These are phyloP conservation scores for Potamarius usumacintae DNA, from an alignment of 2,113 vertebrate species.

Conservation along the genomic window DNA sequence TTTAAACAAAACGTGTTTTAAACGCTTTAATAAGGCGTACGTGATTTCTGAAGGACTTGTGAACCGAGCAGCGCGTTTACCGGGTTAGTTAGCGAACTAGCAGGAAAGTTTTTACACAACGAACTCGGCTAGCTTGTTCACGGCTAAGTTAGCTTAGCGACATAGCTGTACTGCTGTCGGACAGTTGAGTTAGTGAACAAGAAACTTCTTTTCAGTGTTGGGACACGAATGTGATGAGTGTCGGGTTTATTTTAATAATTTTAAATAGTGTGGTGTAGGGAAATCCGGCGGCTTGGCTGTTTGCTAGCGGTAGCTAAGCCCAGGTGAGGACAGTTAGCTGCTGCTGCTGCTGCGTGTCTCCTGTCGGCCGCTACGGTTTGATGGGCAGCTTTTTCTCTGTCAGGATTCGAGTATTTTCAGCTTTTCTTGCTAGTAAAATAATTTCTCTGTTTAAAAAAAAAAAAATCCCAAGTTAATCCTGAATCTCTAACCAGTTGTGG, in stretches of 20 bases:
- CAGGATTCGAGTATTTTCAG: neutral
- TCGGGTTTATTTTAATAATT: neutral
- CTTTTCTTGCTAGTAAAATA: neutral
- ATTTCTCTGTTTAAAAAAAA: neutral
- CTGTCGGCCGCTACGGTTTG: slow-evolving; percentile 5
- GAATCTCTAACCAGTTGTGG: no score
- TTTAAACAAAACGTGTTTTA: neutral
- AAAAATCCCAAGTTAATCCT: neutral
- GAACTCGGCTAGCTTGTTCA: slow-evolving; percentile 12
- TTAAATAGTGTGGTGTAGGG: neutral
- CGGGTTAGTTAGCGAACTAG: slow-evolving; percentile 8
- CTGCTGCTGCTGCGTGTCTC: slow-evolving; percentile 33
- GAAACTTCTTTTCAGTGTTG: neutral
- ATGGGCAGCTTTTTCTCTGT: neutral
- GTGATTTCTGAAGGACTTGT: no score
- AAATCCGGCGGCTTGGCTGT: neutral
- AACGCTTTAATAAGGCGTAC: neutral
- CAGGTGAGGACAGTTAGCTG: slow-evolving; percentile 17
- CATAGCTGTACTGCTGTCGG: neutral
- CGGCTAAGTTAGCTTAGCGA: neutral
- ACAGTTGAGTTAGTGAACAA: neutral
- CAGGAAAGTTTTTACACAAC: neutral
- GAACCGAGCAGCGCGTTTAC: neutral
- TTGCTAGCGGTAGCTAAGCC: neutral
- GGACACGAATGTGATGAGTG: no score